Evolutionary conservation across 1,140 invertebrate genomes (phyloP), one percentile per base, ranked within the genome.

Genomic region (Protaetia brevitarsis): DNA sequence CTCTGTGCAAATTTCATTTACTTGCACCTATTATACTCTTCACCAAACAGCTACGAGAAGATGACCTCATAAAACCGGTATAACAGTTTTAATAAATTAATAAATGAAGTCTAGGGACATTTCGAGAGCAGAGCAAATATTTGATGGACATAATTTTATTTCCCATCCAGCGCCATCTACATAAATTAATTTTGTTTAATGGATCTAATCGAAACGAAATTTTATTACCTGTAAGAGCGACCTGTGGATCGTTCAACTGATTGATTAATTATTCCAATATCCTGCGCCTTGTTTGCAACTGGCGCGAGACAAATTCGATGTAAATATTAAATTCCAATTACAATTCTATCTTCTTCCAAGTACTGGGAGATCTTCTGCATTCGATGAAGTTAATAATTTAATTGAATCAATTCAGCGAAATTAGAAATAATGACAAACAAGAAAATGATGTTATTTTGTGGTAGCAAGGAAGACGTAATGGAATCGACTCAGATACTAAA

Each of bases 271-370:
- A 59, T 59, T 59, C 57, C 57, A 59, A 31, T 59, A 29, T 29
- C 27, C 26, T 59, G 19, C 19, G 41, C 41, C 29, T 28, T 29
- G 57, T 59, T 30, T 29, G 26, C 29, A 59, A 59, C 26, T 59
- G 26, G 11, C 11, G 4, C 10, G 23, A 27, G 7, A 21, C 29
- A 27, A 59, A 59, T 59, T n/a, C 27, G 29, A n/a, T 59, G 29
- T 59, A 28, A 56, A 59, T 59, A 59, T 29, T 59, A 29, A 59
- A 59, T 59, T 59, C 30, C 29, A 59, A 59, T 59, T 59, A 51
- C 41, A 23, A 13, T 23, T 59, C 11, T 23, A 29, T 19, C 29
- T 28, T 59, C 57, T 28, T 29, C 16, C 26, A 28, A 59, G 30
- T 29, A 11, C 23, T 11, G 11, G 16, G 30, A 59, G 29, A 28